These are phyloP conservation scores for Barypeithes pellucidus DNA, from an alignment of 2,888 invertebrate species.

Conservation along the genomic window DNA sequence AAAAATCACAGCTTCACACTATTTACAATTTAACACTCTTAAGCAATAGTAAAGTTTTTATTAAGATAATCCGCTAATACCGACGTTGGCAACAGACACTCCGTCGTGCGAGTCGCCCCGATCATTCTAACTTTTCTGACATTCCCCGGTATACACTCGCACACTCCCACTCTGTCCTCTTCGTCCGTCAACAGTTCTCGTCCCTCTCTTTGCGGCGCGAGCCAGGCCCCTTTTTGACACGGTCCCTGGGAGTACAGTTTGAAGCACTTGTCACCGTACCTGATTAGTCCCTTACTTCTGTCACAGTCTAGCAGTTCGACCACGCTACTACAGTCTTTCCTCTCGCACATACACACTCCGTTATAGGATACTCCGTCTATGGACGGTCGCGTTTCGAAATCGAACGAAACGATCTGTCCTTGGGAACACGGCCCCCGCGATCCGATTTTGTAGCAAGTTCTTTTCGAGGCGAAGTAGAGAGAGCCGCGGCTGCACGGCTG, in stretches of 20 bases:
- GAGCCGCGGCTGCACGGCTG: conserved; percentile 84
- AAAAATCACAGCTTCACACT: conserved; percentile 23
- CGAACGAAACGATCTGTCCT: conserved; percentile 85
- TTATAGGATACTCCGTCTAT: conserved; percentile 88
- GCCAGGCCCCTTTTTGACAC: conserved; percentile 81
- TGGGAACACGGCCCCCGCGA: conserved; percentile 82
- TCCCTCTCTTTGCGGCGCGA: conserved; percentile 74
- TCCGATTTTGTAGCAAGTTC: conserved; percentile 86
- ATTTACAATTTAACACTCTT: conserved; percentile 46
- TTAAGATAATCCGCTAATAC: conserved; percentile 79
- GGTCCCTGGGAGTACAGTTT: conserved; percentile 86
- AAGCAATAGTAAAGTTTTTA: conserved; percentile 65
- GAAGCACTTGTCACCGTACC: conserved; percentile 79
- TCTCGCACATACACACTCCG: conserved; percentile 83
- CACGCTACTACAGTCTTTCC: conserved; percentile 56
- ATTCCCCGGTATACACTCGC: conserved; percentile 82
- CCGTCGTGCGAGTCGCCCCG: conserved; percentile 63
- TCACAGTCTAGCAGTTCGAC: conserved; percentile 56
- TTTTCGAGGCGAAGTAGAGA: conserved; percentile 82
- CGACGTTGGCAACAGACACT: conserved; percentile 78
- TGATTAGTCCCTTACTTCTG: conserved; percentile 74
- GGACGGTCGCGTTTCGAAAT: conserved; percentile 84
- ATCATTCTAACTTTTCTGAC: conserved; percentile 67
- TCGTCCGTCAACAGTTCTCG: conserved; percentile 55
- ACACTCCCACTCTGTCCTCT: conserved; percentile 61